Evolutionary conservation across 2,113 vertebrate species (phyloP).

Genomic region (Saimiri boliviensis): DNA sequence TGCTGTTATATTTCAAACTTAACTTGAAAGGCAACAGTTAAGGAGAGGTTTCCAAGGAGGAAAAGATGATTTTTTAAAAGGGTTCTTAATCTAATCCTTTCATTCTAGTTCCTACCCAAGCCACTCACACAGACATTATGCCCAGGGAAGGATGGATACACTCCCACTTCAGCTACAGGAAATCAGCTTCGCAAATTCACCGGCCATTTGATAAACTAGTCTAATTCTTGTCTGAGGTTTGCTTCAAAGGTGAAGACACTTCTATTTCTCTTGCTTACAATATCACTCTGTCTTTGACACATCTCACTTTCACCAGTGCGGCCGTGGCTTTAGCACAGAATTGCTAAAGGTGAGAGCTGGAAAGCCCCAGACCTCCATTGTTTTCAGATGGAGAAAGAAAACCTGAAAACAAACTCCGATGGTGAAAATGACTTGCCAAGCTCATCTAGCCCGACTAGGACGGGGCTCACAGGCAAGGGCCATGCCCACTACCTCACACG

Average conservation of each 20-base stretch:
- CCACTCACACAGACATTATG: neutral
- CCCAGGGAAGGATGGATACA: neutral
- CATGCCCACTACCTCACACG: neutral
- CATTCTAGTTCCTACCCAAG: neutral
- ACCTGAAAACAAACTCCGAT: neutral
- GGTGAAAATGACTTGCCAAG: neutral
- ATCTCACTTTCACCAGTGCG: neutral
- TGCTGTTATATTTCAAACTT: neutral
- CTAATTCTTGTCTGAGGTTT: neutral
- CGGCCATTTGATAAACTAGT: neutral
- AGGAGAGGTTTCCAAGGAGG: neutral
- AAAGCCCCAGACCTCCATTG: neutral
- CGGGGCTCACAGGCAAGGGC: neutral
- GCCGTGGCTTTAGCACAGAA: neutral
- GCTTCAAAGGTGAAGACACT: neutral
- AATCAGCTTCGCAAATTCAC: neutral
- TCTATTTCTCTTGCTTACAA: neutral
- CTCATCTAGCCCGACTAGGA: neutral
- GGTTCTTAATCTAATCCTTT: neutral
- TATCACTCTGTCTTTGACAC: neutral
- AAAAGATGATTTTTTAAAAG: neutral
- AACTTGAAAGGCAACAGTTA: neutral
- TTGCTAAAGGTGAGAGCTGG: neutral
- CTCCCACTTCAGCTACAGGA: neutral
- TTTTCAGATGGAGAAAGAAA: neutral